Evolutionary conservation across 2,113 vertebrate species (phyloP).

Genomic region (Phalacrocorax carbo): DNA sequence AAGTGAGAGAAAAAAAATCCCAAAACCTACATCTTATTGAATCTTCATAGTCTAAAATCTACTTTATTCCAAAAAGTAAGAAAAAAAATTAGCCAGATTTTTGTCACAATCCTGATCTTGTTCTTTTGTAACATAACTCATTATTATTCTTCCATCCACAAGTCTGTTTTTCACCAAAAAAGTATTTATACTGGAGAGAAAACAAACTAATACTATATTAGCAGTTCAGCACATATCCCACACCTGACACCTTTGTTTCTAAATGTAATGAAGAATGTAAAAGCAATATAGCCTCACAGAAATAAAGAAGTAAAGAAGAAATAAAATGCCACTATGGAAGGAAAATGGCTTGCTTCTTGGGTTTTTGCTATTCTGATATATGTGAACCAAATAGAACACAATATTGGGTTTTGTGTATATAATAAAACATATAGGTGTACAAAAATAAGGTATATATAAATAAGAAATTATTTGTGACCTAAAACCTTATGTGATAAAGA

Average conservation of each 20-base stretch:
- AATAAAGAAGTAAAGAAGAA: background rate
- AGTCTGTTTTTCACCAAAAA: background rate
- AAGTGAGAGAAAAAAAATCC: background rate
- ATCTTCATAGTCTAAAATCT: background rate
- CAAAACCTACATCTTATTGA: fast-evolving
- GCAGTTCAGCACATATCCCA: background rate
- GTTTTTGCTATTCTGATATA: background rate
- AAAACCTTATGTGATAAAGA: background rate
- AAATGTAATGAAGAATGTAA: background rate
- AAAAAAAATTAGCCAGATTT: background rate
- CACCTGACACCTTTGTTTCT: background rate
- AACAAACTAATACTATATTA: background rate
- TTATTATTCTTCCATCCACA: background rate
- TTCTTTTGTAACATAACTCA: background rate
- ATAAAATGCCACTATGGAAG: background rate
- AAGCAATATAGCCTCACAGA: background rate
- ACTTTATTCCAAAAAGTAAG: background rate
- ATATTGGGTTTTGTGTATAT: background rate
- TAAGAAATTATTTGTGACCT: background rate
- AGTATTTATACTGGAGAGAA: background rate
- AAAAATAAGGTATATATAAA: background rate
- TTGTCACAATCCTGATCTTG: background rate
- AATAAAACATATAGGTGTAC: background rate
- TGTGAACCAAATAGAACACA: background rate
- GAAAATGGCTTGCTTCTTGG: background rate